phyloP scores from a whole-genome alignment of 2,888 invertebrate genomes.

The Graphium colonna region DNA sequence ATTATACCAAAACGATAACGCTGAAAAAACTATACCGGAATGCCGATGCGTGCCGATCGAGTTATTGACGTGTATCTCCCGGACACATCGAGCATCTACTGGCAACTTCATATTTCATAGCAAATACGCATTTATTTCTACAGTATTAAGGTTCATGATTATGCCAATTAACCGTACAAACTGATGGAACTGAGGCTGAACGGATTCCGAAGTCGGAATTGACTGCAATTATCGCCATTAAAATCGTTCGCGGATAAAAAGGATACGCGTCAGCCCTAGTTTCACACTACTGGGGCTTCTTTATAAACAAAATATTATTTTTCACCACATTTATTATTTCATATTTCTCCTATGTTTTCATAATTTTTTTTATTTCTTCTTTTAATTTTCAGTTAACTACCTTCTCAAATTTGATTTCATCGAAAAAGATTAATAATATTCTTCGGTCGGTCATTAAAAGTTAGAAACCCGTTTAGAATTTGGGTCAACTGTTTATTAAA shows the following conservation, averaged over 20 bases:
- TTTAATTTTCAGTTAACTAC: no score
- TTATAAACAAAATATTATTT: background rate
- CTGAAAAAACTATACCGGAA: conserved; percentile 44
- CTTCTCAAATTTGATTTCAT: no score
- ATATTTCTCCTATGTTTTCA: background rate
- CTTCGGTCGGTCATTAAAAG: background rate
- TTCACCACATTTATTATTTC: background rate
- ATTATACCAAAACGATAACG: conserved; percentile 31
- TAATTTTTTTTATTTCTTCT: no score
- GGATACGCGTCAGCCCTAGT: conserved; percentile 9
- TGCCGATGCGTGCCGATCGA: conserved; percentile 56
- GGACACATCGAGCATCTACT: conserved; percentile 37
- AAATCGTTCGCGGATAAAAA: conserved; percentile 30
- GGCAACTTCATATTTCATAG: background rate
- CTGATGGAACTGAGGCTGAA: conserved; percentile 41
- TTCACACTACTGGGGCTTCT: conserved; percentile 12
- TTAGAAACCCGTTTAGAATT: background rate
- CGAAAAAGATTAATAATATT: no score
- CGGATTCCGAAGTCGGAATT: conserved; percentile 49
- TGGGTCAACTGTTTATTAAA: background rate
- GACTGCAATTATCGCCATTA: conserved; percentile 48
- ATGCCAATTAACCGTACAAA: conserved; percentile 20
- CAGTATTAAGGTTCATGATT: conserved; percentile 30
- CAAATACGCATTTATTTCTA: background rate
- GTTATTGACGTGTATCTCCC: conserved; percentile 69